Conservation (phyloP, 2,797 vertebrate species). For the Phoeniculus purpureus region DNA sequence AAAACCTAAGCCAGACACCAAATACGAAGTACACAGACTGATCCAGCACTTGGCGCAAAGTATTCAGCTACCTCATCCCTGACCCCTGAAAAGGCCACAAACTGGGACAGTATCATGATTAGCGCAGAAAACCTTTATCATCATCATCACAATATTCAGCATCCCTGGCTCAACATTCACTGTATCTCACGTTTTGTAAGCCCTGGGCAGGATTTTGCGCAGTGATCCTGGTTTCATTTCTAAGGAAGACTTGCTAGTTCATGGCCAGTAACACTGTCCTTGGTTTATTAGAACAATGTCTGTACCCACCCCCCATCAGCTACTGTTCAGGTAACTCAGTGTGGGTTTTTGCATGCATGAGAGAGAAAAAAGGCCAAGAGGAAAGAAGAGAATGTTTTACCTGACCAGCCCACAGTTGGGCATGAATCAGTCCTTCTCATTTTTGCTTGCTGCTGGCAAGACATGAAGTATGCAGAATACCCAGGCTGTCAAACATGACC, state of each 20-base stretch:
- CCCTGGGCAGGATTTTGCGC: neutral
- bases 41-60: neutral
- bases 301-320: neutral
- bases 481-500: neutral
- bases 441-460: neutral
- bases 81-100: neutral
- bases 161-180: neutral
- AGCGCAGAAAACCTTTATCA: neutral
- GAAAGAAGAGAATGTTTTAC: neutral
- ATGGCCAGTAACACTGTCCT: neutral
- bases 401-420: neutral
- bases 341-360: neutral
- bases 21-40: neutral
- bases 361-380: neutral
- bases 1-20: neutral
- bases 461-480: neutral
- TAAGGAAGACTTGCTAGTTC: neutral
- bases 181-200: rapidly evolving
- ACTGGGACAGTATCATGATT: neutral
- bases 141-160: neutral
- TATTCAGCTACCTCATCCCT: neutral
- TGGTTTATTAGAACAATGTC: neutral
- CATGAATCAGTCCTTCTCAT: neutral
- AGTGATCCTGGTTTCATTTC: neutral
- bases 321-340: neutral